Conservation (phyloP, 2,113 vertebrate species). For the Pogonocichla stellata region DNA sequence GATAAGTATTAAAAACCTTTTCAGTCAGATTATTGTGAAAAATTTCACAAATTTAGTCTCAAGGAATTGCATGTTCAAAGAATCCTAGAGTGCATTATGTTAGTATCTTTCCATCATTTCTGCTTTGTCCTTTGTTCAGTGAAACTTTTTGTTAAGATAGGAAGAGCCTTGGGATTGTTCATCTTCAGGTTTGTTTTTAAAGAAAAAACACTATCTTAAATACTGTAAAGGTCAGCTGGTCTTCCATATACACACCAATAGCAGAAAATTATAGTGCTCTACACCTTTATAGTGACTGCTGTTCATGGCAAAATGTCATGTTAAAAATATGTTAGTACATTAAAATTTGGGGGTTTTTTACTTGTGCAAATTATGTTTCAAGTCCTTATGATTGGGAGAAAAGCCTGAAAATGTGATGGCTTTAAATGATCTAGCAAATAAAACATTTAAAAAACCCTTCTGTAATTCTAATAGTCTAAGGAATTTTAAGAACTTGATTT, state of each 20-base stretch:
- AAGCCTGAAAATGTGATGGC: neutral
- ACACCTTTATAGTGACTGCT: neutral
- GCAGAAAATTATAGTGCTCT: neutral
- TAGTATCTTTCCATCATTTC: neutral
- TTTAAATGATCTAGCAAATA: neutral
- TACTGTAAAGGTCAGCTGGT: neutral
- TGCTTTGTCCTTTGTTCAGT: neutral
- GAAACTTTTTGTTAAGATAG: neutral
- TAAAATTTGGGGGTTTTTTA: neutral
- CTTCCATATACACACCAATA: neutral
- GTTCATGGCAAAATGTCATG: neutral
- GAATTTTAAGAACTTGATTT: neutral
- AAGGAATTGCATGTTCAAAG: constrained; percentile 12
- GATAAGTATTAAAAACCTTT: constrained; percentile 23
- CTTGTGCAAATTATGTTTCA: neutral
- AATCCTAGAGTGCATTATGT: neutral
- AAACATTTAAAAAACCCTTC: neutral
- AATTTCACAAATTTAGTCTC: neutral
- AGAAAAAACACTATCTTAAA: neutral
- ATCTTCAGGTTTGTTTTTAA: neutral
- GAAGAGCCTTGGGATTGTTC: neutral
- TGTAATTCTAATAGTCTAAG: neutral
- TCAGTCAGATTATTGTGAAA: constrained; percentile 24
- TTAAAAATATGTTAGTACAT: neutral
- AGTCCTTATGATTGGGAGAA: neutral